Base-by-base conservation (phyloP, 1,140 invertebrate species). In the Wiebesia pumilae region DNA sequence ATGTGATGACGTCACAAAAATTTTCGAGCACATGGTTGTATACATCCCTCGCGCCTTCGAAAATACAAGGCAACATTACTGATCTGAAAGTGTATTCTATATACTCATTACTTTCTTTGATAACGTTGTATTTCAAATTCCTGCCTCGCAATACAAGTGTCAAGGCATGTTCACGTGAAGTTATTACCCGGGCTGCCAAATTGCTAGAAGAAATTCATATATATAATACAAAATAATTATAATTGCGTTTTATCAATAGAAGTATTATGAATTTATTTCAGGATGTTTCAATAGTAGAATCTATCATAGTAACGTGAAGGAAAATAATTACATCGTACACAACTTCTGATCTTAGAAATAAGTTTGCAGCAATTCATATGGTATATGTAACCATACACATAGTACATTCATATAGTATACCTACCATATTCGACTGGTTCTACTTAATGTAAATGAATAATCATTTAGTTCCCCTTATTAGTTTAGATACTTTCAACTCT, bases 1-100 rank as follows among this genome's bases (percentile, higher is more conserved):
- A 47, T 47, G 12, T 47, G 12, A 47, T 47, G 43, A 47, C 4
- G 43, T 47, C 4, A 12, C 12, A 89, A 82, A 88, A 89, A 90
- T 89, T 88, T 86, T n/a, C 43, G 21, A 40, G 71, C 21, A 43
- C 2, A 4, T 6, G 30, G 16, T 62, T 16, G 54, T 62, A 62
- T 27, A 16, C 54, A 6, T 62, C 19, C 54, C 54, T 62, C 19
- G 54, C 7, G 19, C 19, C 19, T 62, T 21, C 43, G 24, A 21
- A 27, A 62, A 62, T 27, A 27, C 6, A 62, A 16, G 6, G 19
- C 54, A 27, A 62, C 51, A 54, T 7, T 16, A 16, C 7, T 21
- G 6, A 62, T 21, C 19, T 62, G 3, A 27, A 62, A 54, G 16
- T 54, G 54, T 62, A 27, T 27, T 62, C 19, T 16, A 27, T 62